A percentile compares a stretch with the other conserved stretches of the same genome.
Conservation (phyloP, 2,888 invertebrate species). For the Octodonta nipae region DNA sequence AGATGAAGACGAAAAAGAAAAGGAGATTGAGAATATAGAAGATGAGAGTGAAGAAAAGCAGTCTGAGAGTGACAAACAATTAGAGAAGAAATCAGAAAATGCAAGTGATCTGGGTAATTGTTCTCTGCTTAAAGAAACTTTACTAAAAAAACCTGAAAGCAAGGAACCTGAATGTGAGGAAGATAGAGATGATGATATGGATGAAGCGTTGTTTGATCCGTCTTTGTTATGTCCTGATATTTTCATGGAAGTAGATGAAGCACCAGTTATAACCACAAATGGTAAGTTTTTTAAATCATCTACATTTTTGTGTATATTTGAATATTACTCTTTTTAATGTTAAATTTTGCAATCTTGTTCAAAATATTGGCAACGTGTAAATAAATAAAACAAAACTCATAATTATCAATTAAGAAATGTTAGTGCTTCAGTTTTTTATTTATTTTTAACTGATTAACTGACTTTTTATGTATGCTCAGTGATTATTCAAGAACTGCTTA, state of each 20-base stretch:
- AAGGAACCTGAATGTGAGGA: slow-evolving; percentile 6
- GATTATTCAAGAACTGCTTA: no score
- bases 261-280: slow-evolving; percentile 20
- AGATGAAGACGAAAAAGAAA: neutral
- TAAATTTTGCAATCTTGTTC: no score
- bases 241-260: slow-evolving; percentile 31
- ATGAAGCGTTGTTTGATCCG: slow-evolving; percentile 25
- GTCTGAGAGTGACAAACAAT: neutral
- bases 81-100: no score
- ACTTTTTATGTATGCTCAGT: no score
- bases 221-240: slow-evolving; percentile 30
- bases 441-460: no score
- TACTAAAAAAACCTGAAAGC: slow-evolving; percentile 7
- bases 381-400: no score
- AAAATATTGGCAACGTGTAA: no score
- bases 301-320: no score
- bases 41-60: neutral
- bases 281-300: slow-evolving; percentile 11
- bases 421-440: no score
- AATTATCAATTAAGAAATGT: no score
- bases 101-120: no score
- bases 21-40: slow-evolving; percentile 4
- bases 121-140: slow-evolving; percentile 11
- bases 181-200: slow-evolving; percentile 14
- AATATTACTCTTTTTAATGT: no score